These are phyloP conservation scores for Cancer borealis DNA, from an alignment of 2,888 invertebrate genomes.

Conservation along the genomic window DNA sequence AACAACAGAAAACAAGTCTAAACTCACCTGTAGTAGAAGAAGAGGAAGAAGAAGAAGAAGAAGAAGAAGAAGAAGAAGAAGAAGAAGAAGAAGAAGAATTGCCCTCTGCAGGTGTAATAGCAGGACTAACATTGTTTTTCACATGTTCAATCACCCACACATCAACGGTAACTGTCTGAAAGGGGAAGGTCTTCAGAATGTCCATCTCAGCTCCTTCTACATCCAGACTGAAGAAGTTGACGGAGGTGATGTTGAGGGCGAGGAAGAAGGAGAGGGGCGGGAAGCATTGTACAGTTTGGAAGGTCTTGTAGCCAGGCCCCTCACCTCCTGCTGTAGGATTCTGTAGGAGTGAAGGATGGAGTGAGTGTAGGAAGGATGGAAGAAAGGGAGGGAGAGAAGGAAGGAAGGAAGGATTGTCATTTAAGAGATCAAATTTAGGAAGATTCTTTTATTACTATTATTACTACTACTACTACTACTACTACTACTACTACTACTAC, in stretches of 20 bases:
- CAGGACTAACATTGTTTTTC: not conserved
- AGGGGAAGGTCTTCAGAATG: slow-evolving; percentile 71
- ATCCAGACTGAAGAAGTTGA: slow-evolving; percentile 75
- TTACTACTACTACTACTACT: not conserved
- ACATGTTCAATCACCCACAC: slow-evolving; percentile 76
- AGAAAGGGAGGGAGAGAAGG: not conserved
- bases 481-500: not conserved
- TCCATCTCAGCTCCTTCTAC: slow-evolving; percentile 73
- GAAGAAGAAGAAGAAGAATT: not conserved
- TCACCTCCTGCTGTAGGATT: slow-evolving; percentile 25
- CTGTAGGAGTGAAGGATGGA: slow-evolving; percentile 7
- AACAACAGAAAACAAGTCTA: not conserved
- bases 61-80: not conserved
- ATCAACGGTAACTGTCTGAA: slow-evolving; percentile 70
- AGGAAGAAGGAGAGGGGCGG: slow-evolving; percentile 66
- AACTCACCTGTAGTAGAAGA: not conserved
- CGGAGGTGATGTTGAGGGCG: slow-evolving; percentile 68
- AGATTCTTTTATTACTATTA: not conserved
- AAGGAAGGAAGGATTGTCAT: too few species aligned
- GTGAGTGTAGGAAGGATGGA: not conserved
- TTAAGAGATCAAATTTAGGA: too few species aligned
- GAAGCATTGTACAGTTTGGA: slow-evolving; percentile 69
- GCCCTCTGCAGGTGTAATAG: not conserved
- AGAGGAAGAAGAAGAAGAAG: not conserved
- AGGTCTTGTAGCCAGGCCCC: slow-evolving; percentile 68